phyloP scores from a whole-genome alignment of 2,888 invertebrate genomes.

The Pristionchus japonicus region DNA sequence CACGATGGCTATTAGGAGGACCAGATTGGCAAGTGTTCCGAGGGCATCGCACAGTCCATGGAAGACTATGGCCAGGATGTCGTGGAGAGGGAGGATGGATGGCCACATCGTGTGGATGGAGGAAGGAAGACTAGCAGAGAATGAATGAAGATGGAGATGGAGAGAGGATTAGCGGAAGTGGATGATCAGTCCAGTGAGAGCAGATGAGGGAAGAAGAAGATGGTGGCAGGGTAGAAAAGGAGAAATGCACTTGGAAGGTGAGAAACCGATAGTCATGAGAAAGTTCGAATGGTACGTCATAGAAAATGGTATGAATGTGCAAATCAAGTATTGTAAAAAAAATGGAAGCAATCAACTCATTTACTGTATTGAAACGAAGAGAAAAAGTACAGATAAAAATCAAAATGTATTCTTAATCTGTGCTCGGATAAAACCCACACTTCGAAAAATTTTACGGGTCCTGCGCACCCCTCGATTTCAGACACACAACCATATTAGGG shows the following conservation, averaged over 20 bases:
- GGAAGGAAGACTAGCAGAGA: background rate
- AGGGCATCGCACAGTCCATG: background rate
- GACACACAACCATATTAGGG: too few species aligned
- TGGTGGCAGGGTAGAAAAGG: background rate
- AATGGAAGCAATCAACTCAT: background rate
- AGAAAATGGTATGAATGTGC: background rate
- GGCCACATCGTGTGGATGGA: slow-evolving; percentile 7
- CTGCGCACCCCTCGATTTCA: too few species aligned
- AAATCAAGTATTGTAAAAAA: background rate
- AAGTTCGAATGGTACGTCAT: background rate
- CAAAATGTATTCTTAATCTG: too few species aligned
- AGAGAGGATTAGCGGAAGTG: background rate
- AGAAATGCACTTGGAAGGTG: background rate
- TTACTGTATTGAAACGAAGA: background rate
- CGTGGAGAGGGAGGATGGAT: slow-evolving; percentile 23
- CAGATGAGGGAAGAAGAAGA: background rate
- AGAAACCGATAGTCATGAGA: background rate
- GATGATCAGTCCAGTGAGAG: background rate
- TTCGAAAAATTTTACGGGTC: too few species aligned
- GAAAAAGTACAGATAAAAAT: background rate
- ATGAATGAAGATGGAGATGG: background rate
- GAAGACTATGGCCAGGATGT: slow-evolving; percentile 8
- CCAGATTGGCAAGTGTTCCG: background rate
- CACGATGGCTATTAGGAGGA: background rate
- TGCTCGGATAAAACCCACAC: too few species aligned